Base-by-base conservation (phyloP, 2,888 invertebrate species). In the Pristionchus japonicus region DNA sequence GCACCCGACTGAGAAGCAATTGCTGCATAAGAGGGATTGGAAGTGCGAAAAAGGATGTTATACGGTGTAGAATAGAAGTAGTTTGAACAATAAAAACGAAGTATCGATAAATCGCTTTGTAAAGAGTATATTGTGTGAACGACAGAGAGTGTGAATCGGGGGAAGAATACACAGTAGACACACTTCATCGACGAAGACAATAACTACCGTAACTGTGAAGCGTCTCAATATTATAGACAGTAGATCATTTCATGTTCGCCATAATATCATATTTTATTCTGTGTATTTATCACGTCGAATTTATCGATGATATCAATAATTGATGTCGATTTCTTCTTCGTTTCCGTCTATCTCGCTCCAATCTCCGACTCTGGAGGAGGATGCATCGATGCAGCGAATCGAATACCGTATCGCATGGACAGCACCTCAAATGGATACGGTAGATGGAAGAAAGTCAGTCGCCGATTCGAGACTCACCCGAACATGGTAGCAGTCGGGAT, bases 81-180 rank as follows among this genome's bases (percentile, higher is more conserved):
- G 20, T 34, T 37, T 15, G 15, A 15, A 40, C 4, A 37, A 9
- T 70, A 70, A 23, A 37, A 37, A 37, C 37, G 37, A 70, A 70
- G 43, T 77, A 77, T 77, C 23, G 47, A 77, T 77, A 77, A 77
- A 77, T 77, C 77, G n/a, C n/a, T 77, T 6, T 43, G 11, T 43
- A 11, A 43, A 43, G n/a, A n/a, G n/a, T n/a, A n/a, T n/a, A n/a
- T n/a, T n/a, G n/a, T n/a, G n/a, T n/a, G n/a, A n/a, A n/a, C n/a
- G n/a, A n/a, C n/a, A n/a, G n/a, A n/a, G n/a, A n/a, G n/a, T n/a
- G n/a, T n/a, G n/a, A n/a, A n/a, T n/a, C n/a, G n/a, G n/a, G n/a
- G n/a, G n/a, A n/a, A n/a, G n/a, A n/a, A n/a, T n/a, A n/a, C n/a
- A n/a, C n/a, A n/a, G n/a, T n/a, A n/a, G n/a, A n/a, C n/a, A n/a